A percentile compares a stretch with the other conserved stretches of the same genome.
phyloP scores from a whole-genome alignment of 2,888 invertebrate species.

The Sepioteuthis lessoniana region DNA sequence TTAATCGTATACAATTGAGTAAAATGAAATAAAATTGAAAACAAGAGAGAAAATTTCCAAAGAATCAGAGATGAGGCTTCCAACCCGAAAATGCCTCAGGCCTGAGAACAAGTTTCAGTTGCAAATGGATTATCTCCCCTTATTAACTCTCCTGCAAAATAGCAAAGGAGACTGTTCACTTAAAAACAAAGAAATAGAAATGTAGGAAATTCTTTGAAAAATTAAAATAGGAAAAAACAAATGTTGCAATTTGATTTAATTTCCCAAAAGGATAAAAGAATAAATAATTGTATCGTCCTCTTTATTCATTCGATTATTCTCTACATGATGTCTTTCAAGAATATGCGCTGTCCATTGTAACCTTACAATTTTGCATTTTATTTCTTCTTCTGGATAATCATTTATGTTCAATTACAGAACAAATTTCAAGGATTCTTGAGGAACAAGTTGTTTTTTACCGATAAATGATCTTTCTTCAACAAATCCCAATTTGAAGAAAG shows the following conservation, averaged over 20 bases:
- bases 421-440: neutral
- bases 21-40: neutral
- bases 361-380: neutral
- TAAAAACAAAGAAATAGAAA: neutral
- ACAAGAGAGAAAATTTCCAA: neutral
- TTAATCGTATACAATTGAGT: neutral
- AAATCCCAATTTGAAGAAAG: neutral
- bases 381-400: neutral
- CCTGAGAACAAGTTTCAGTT: neutral
- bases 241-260: neutral
- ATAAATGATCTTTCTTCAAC: neutral
- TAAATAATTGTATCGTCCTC: neutral
- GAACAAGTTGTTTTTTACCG: neutral
- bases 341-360: neutral
- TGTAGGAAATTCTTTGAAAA: neutral
- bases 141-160: conserved; percentile 15
- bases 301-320: neutral
- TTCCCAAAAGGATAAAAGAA: neutral
- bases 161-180: neutral
- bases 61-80: neutral
- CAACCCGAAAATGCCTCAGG: neutral
- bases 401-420: no score
- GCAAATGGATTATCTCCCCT: conserved; percentile 33
- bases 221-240: neutral
- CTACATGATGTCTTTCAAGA: neutral